Base-by-base conservation (phyloP, 2,888 invertebrate genomes). In the Creontiades dilutus region DNA sequence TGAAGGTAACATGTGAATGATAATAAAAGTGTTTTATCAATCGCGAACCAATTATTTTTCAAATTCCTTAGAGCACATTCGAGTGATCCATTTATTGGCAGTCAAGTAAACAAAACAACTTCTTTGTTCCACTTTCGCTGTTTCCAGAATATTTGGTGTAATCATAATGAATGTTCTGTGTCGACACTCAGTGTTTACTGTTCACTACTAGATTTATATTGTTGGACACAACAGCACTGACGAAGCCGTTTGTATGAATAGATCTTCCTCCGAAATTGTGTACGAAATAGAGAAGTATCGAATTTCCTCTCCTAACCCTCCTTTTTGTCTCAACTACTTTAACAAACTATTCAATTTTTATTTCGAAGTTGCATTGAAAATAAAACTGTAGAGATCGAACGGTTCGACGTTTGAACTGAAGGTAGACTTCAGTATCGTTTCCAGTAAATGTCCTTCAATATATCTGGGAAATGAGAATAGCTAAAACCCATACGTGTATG, bases 161-260 rank as follows among this genome's bases (percentile, higher is more conserved):
- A 68, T 23, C 11, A 23, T 19, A 27, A 68, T 68, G 68, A 12
- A 23, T 68, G 68, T 68, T 68, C 19, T 11, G 68, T 68, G 11
- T 68, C 23, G 23, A 68, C 68, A 68, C 23, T 68, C 23, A 19
- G 68, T 68, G 68, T 68, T 68, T 68, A 68, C 68, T 68, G 23
- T 68, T 68, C 68, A 68, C 23, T 68, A 68, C 23, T 68, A 68
- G 23, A 68, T 68, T 19, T 23, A 19, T 68, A 68, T 68, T 68
- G 68, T 23, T 7, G 23, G 68, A 9, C 68, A 23, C 68, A 23
- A 68, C 19, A 19, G 23, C 68, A 68, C 23, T 68, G 1, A 68
- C 4, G 12, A 68, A 19, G 57, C n/a, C 57, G 7, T 52, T 52
- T 52, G 52, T 57, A 7, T 16, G 5, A 16, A 57, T 57, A 14